Evolutionary conservation across 2,888 invertebrate species (phyloP), one percentile per base, ranked within the genome.

Genomic region (Steinernema scapterisci): DNA sequence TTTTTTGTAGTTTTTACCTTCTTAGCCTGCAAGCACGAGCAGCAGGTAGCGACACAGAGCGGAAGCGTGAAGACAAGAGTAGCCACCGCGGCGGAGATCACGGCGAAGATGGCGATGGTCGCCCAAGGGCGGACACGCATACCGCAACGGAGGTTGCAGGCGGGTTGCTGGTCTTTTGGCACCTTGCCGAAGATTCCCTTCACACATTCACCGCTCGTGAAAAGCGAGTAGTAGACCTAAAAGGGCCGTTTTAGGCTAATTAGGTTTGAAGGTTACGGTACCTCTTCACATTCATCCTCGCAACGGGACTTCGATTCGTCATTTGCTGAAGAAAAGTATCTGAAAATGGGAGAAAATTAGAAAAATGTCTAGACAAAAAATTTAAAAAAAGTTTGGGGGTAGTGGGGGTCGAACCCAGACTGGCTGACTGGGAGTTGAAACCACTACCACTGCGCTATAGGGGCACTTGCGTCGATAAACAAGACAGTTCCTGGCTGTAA

Each of bases 271-370:
- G 52, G 76, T 75, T 43, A 44, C 9, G 27, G n/a, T 38, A 83
- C 85, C 78, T 85, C 85, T 77, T 85, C 85, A 76, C 86, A 86
- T 76, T 86, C 86, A 74, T 86, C 86, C 51, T 87, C 84, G 76
- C 86, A 86, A 63, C 85, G 75, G n/a, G 79, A 76, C 72, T 78
- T 82, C 16, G 84, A 85, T 38, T 85, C 85, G 75, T 86, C 83
- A 77, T 83, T 83, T 45, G 80, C 75, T 13, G 84, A 82, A 13
- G 84, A 81, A 79, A 85, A 85, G 77, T 85, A 85, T 23, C 85
- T 85, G 79, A 54, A 85, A 81, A 75, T 45, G 72, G 31, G 46
- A 19, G 19, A 13, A 25, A 38, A 38, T 38, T 38, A 38, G 38
- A 9, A 6, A 6, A 6, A 6, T n/a, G 71, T 23, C 43, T 71